Evolutionary conservation across 2,113 vertebrate species (phyloP).

Genomic region (Alligator mississippiensis): DNA sequence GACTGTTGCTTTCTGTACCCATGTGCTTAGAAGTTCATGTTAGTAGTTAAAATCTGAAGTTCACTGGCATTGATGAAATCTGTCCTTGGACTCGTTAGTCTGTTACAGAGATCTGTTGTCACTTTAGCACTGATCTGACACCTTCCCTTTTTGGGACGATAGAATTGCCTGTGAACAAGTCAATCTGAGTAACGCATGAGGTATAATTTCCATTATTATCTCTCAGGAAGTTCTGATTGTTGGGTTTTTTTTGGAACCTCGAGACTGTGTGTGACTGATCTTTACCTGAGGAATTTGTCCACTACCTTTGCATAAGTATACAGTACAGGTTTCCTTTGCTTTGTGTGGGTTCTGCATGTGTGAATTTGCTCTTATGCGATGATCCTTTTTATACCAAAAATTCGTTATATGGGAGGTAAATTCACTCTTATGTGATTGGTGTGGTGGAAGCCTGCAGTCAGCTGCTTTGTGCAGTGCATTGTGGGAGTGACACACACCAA

Average conservation of each 20-base stretch:
- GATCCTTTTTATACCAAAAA: too few relatives aligned
- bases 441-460: too few relatives aligned
- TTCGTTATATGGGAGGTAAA: too few relatives aligned
- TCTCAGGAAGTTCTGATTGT: conserved; percentile 78
- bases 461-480: too few relatives aligned
- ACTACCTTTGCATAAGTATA: conserved; percentile 48
- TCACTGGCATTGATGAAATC: background rate
- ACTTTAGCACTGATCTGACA: background rate
- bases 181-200: conserved; percentile 55
- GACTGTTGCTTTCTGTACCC: background rate
- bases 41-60: background rate
- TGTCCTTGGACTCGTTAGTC: background rate
- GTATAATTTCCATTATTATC: conserved; percentile 66
- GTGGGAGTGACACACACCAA: too few relatives aligned
- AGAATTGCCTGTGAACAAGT: conserved; percentile 30
- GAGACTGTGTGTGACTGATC: conserved; percentile 47
- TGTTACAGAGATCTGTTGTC: background rate
- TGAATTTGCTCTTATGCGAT: too few relatives aligned
- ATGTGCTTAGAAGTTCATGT: background rate
- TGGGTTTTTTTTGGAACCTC: conserved; percentile 49
- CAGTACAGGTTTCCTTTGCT: background rate
- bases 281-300: conserved; percentile 77
- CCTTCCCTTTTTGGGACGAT: conserved; percentile 17
- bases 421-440: too few relatives aligned
- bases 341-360: too few relatives aligned